A percentile compares a stretch with the other conserved stretches of the same genome.
These are phyloP conservation scores for Helicoverpa armigera DNA, from an alignment of 1,140 invertebrate species.

Conservation along the genomic window DNA sequence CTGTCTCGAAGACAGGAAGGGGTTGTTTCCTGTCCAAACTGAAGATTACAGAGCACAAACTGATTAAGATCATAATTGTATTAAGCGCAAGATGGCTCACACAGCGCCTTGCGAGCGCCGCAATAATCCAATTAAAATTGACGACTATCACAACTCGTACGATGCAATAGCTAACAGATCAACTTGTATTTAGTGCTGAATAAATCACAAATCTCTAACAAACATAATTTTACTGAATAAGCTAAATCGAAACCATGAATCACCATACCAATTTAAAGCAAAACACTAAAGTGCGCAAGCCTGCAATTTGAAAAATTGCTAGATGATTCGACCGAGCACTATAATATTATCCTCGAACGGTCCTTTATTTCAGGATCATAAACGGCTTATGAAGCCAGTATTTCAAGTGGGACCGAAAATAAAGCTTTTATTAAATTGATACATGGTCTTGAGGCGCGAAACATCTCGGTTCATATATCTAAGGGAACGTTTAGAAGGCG, in stretches of 20 bases:
- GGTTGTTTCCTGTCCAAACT: conserved; percentile 6
- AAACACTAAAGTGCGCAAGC: neutral
- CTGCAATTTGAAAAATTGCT: conserved; percentile 13
- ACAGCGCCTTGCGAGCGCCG: neutral
- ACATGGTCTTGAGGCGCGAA: neutral
- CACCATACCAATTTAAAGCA: neutral
- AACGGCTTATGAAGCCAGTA: neutral
- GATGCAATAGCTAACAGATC: neutral
- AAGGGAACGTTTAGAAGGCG: conserved; percentile 23
- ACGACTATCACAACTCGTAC: neutral
- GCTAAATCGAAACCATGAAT: neutral
- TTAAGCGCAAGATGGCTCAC: conserved; percentile 19
- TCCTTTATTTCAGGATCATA: neutral
- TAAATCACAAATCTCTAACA: conserved; percentile 1
- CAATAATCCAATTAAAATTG: conserved; percentile 27
- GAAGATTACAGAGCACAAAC: conserved; percentile 10
- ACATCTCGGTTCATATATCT: conserved; percentile 34
- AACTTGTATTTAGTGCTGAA: neutral
- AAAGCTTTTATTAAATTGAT: conserved; percentile 37
- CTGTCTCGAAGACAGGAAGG: conserved; percentile 8
- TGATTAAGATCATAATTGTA: conserved; percentile 34
- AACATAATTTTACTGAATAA: neutral
- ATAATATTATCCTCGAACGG: neutral
- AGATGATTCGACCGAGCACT: neutral
- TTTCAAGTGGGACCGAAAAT: conserved; percentile 7